These are phyloP conservation scores for Orbicella faveolata DNA, from an alignment of 64 coral and sea anemone species.

Conservation along the genomic window DNA sequence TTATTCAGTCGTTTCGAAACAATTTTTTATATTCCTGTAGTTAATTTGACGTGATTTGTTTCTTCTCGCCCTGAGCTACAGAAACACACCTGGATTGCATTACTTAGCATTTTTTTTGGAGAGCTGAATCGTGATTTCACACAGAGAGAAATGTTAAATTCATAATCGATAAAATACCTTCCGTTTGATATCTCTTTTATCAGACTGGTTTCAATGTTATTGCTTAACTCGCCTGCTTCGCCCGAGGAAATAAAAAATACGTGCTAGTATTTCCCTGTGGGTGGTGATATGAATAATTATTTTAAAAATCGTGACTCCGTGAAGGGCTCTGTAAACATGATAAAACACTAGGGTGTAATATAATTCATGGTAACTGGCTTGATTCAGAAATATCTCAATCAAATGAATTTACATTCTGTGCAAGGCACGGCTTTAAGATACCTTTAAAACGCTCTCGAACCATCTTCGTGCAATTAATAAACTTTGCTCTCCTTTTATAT, in stretches of 20 bases:
- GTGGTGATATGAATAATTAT: conserved; percentile 20
- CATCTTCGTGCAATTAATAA: neutral
- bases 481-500: neutral
- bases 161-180: neutral
- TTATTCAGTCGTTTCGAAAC: too few species aligned
- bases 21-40: too few species aligned
- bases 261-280: neutral
- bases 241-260: neutral
- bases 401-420: neutral
- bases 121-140: neutral
- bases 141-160: neutral
- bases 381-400: neutral
- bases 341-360: neutral
- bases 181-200: neutral
- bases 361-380: neutral
- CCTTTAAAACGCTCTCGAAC: neutral
- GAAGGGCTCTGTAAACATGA: neutral
- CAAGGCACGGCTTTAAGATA: too few species aligned
- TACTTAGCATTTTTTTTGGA: neutral
- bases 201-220: neutral
- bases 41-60: too few species aligned
- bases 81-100: too few species aligned
- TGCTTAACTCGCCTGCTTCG: neutral
- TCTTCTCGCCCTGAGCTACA: too few species aligned
- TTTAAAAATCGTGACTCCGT: conserved; percentile 14